Percentiles rank a stretch among this genome's conserved stretches.
Evolutionary conservation across 92 coral and sea anemone genomes (phyloP).

Genomic region (Desmophyllum pertusum): DNA sequence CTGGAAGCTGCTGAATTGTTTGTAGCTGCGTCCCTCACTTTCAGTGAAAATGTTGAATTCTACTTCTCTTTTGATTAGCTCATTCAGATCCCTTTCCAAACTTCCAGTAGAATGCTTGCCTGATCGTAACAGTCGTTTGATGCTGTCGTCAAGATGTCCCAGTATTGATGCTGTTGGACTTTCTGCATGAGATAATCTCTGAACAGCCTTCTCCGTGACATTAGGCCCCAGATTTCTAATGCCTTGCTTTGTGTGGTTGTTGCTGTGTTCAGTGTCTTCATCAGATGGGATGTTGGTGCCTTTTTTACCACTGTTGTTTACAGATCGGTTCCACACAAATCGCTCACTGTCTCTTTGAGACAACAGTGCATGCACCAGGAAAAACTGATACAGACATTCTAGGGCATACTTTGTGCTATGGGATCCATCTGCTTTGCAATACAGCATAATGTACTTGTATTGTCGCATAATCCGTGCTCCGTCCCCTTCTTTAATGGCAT

Average conservation of each 20-base stretch:
- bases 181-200: conserved; percentile 51
- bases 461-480: conserved; percentile 55
- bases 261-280: conserved; percentile 67
- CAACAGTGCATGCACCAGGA: conserved; percentile 50
- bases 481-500: conserved; percentile 55
- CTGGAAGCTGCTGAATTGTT: conserved; percentile 25
- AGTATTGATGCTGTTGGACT: conserved; percentile 31
- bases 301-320: conserved; percentile 49
- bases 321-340: conserved; percentile 50
- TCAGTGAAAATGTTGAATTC: conserved; percentile 29
- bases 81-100: conserved; percentile 32
- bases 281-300: conserved; percentile 72
- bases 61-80: conserved; percentile 34
- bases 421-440: conserved; percentile 58
- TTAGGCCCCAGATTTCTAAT: conserved; percentile 76
- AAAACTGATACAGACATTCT: conserved; percentile 61
- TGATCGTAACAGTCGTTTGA: conserved; percentile 37
- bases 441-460: conserved; percentile 59
- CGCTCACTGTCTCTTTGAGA: conserved; percentile 55
- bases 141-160: conserved; percentile 38
- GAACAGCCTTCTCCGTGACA: conserved; percentile 46
- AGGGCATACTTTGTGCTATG: conserved; percentile 63
- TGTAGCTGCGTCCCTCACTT: conserved; percentile 17
- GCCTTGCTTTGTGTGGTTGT: conserved; percentile 58
- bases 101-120: conserved; percentile 41